These are phyloP conservation scores for Crax fasciolata DNA, from an alignment of 2,797 vertebrate species.

Conservation along the genomic window DNA sequence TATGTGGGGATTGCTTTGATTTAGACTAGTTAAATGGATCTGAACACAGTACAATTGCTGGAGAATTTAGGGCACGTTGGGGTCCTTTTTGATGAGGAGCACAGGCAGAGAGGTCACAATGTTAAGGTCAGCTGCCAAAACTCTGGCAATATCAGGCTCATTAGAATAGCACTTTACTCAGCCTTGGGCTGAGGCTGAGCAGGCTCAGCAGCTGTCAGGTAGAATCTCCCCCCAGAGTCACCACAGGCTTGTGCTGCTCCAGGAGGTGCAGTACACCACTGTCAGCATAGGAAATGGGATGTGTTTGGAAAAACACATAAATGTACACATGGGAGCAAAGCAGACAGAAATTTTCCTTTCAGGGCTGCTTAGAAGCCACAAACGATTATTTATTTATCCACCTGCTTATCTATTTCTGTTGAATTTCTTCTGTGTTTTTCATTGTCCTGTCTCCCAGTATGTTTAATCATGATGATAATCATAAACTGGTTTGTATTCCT, in stretches of 20 bases:
- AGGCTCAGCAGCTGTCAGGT: constrained; percentile 14
- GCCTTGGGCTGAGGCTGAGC: constrained; percentile 49
- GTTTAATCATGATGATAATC: neutral
- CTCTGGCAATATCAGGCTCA: neutral
- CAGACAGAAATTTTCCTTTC: neutral
- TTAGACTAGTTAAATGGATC: constrained; percentile 15
- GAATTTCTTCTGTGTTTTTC: neutral
- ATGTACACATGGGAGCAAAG: neutral
- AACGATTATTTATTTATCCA: neutral
- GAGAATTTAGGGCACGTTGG: constrained; percentile 54
- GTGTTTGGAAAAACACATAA: neutral
- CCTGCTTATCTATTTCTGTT: fast-evolving
- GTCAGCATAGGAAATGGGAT: neutral
- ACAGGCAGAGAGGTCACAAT: constrained; percentile 32
- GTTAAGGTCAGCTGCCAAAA: constrained; percentile 47
- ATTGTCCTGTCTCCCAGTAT: neutral
- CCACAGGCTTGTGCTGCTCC: fast-evolving
- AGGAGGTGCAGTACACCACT: neutral
- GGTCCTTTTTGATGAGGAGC: constrained; percentile 30
- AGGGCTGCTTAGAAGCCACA: neutral
- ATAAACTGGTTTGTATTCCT: neutral
- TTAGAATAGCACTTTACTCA: fast-evolving
- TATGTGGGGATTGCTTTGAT: neutral
- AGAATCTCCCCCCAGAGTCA: neutral
- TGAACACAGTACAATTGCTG: neutral